These are phyloP conservation scores for Psephotus haematonotus DNA, from an alignment of 2,113 vertebrate genomes.

Conservation along the genomic window DNA sequence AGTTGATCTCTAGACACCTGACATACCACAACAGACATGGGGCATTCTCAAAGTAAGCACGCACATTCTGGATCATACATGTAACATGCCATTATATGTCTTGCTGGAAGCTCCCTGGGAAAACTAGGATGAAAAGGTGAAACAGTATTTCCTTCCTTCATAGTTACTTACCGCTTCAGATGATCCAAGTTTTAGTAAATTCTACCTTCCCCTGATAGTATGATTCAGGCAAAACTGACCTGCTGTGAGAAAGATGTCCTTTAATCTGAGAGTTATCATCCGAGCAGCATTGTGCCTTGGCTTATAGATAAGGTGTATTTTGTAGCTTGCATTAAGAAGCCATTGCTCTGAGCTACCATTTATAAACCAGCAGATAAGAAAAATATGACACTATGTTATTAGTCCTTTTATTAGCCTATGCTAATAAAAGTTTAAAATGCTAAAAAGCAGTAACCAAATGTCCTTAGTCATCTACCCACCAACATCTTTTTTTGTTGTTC, in stretches of 20 bases:
- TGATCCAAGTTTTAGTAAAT: not conserved
- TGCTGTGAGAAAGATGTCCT: not conserved
- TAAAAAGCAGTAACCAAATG: not conserved
- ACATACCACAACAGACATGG: not conserved
- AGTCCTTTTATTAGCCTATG: not conserved
- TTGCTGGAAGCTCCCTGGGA: not conserved
- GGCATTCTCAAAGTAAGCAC: not conserved
- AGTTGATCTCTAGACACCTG: not conserved
- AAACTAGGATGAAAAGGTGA: not conserved
- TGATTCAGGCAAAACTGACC: not conserved
- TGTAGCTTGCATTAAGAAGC: not conserved
- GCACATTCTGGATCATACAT: not conserved
- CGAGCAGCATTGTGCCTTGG: not conserved
- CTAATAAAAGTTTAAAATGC: not conserved
- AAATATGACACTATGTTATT: not conserved
- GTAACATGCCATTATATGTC: not conserved
- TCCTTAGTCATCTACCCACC: not conserved
- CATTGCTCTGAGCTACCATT: not conserved
- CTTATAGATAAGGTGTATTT: not conserved
- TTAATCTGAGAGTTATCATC: not conserved
- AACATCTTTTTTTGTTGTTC: not conserved
- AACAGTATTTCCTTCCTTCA: not conserved
- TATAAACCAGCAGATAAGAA: not conserved
- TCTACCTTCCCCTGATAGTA: not conserved
- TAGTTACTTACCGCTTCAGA: not conserved